Evolutionary conservation across 1,140 invertebrate species (phyloP).

Genomic region (Megalonaias nervosa): DNA sequence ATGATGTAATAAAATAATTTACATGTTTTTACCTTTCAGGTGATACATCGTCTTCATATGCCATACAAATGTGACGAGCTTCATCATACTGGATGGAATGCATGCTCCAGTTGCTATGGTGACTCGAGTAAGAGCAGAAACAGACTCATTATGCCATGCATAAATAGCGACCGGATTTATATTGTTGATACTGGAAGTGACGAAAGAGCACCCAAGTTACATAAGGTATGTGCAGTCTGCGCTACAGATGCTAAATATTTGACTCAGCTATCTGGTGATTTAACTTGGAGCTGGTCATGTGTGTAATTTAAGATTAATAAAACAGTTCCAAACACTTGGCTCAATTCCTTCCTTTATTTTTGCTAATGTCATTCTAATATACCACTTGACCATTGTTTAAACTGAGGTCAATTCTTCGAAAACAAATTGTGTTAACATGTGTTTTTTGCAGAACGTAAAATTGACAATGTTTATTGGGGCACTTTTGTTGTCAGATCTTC

Average conservation of each 20-base stretch:
- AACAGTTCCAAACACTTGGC: too few relatives aligned
- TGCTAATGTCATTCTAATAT: too few relatives aligned
- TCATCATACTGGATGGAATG: constrained; percentile 97
- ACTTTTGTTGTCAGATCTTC: too few relatives aligned
- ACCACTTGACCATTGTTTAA: too few relatives aligned
- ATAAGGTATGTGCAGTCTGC: constrained; percentile 73
- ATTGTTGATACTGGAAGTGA: constrained; percentile 85
- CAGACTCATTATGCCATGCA: constrained; percentile 85
- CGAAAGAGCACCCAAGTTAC: constrained; percentile 77
- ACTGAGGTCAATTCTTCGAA: too few relatives aligned
- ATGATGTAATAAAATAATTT: too few relatives aligned
- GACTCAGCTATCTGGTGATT: not conserved
- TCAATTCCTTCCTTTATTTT: too few relatives aligned
- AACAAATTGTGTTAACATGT: too few relatives aligned
- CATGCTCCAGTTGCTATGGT: constrained; percentile 91
- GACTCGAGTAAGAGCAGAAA: constrained; percentile 79
- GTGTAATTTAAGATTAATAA: not conserved
- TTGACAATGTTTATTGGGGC: too few relatives aligned
- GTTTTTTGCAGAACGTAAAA: too few relatives aligned
- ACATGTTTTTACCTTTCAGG: constrained; percentile 74
- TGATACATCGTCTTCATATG: constrained; percentile 88
- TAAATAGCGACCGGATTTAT: constrained; percentile 90
- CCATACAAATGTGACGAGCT: constrained; percentile 89
- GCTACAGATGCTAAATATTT: not conserved
- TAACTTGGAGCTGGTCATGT: not conserved